Percentiles rank a stretch among this genome's conserved stretches.
Evolutionary conservation across 2,888 invertebrate genomes (phyloP).

Genomic region (Drosophila meridionalis): DNA sequence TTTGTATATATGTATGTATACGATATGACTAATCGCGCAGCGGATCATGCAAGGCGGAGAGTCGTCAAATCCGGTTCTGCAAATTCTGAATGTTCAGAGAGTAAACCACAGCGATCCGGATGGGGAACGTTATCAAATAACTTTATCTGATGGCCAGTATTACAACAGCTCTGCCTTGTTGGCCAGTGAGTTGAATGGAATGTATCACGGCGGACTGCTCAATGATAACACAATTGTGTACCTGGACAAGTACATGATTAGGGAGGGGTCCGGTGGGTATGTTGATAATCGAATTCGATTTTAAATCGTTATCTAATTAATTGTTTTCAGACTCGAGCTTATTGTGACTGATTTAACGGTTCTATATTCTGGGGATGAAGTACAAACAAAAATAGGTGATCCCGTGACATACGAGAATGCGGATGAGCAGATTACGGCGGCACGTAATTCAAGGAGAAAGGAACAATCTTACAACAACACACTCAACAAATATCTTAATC

Average conservation of each 20-base stretch:
- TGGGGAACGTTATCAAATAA: conserved; percentile 91
- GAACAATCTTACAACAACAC: conserved; percentile 38
- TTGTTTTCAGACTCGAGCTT: conserved; percentile 89
- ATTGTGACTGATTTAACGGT: conserved; percentile 93
- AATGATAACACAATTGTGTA: conserved; percentile 91
- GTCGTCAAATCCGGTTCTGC: conserved; percentile 90
- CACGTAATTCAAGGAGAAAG: conserved; percentile 22
- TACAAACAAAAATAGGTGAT: conserved; percentile 91
- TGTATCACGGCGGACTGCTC: conserved; percentile 88
- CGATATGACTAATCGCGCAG: conserved; percentile 83
- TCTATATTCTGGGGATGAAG: conserved; percentile 89
- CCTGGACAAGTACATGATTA: conserved; percentile 92
- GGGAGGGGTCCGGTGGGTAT: conserved; percentile 89
- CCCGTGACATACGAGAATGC: conserved; percentile 89
- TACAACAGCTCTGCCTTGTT: conserved; percentile 96
- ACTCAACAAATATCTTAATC: conserved; percentile 82
- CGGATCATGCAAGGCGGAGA: conserved; percentile 91
- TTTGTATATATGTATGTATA: neutral
- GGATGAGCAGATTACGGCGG: conserved; percentile 37
- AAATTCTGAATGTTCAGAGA: conserved; percentile 92
- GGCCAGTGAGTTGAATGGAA: conserved; percentile 91
- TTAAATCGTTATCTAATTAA: neutral
- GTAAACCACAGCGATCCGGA: conserved; percentile 87
- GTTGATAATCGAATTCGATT: conserved; percentile 62
- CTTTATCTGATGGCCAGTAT: conserved; percentile 94